These are phyloP conservation scores for Pomatostomus ruficeps DNA, from an alignment of 2,113 vertebrate species.

Conservation along the genomic window DNA sequence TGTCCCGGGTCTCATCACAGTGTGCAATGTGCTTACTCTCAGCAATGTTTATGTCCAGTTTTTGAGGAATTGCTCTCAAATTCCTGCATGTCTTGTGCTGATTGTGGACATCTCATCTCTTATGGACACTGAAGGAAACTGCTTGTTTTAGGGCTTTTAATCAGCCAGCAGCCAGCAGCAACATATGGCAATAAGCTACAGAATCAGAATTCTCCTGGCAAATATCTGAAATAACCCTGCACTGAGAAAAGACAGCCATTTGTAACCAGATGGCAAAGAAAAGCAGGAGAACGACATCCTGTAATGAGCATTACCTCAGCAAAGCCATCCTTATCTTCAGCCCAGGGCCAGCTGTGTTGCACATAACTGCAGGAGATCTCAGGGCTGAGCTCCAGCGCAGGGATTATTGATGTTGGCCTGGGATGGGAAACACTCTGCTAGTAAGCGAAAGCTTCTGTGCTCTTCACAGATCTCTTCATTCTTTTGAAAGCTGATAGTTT, in stretches of 20 bases:
- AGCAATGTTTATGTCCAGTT: background rate
- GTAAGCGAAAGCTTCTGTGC: background rate
- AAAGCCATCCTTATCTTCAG: slow-evolving; percentile 7
- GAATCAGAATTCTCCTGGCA: background rate
- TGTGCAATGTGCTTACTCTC: background rate
- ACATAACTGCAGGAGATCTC: background rate
- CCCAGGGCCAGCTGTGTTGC: background rate
- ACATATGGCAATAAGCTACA: background rate
- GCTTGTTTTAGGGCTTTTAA: background rate
- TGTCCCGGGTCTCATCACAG: background rate
- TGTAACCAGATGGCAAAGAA: background rate
- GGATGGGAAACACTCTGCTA: background rate
- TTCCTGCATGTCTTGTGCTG: background rate
- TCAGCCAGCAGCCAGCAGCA: background rate
- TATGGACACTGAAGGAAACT: background rate
- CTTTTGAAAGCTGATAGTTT: background rate
- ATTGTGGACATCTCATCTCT: background rate
- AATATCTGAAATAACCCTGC: background rate
- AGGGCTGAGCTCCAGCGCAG: background rate
- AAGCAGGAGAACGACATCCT: background rate
- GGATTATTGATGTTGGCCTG: background rate
- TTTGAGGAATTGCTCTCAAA: background rate
- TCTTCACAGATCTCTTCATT: background rate
- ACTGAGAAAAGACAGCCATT: background rate
- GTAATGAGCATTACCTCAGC: background rate